Evolutionary conservation across 2,797 vertebrate species (phyloP), one percentile per base, ranked within the genome.

Genomic region (Linurgus olivaceus): DNA sequence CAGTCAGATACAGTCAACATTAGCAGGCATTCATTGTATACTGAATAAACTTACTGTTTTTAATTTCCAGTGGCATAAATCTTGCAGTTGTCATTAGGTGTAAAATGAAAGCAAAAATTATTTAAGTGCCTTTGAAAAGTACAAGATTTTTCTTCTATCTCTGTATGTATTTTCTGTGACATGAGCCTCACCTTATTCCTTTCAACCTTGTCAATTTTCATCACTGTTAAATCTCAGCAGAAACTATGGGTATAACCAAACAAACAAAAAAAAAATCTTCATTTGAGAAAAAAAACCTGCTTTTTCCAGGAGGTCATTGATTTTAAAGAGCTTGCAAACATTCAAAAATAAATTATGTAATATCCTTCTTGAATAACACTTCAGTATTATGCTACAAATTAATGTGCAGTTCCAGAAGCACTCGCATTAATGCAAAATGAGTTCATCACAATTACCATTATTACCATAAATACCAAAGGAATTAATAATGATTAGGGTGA

Each of bases 391-490:
- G 25, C 87, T 87, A 57, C 24, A 83, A 92, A 88, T 91, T 77
- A 94, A 61, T 42, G 55, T 62, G 68, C 76, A 82, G 45, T 74
- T 92, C 48, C 65, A 92, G 58, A 84, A 86, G 58, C 44, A 63
- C 38, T 86, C 62, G 57, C 33, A 80, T 86, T 83, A 95, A 50
- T 55, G 33, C 40, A 83, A 94, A 97, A 93, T 85, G 58, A 81
- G 65, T 96, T 96, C n/a, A 83, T 91, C 71, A 71, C 76, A 95
- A 94, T 96, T 95, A 93, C 24, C 47, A 78, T 88, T 96, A 96
- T 94, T 95, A 88, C 17, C 40, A 95, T 88, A 97, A 95, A 94
- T 95, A 92, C 42, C 82, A 94, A 85, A 96, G 84, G 88, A 94
- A 94, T 93, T 93, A 94, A 93, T 85, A 94, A 86, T 81, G 29